Conservation (phyloP, 35 echinoderm and acorn worm genomes). For the Eucidaris tribuloides region DNA sequence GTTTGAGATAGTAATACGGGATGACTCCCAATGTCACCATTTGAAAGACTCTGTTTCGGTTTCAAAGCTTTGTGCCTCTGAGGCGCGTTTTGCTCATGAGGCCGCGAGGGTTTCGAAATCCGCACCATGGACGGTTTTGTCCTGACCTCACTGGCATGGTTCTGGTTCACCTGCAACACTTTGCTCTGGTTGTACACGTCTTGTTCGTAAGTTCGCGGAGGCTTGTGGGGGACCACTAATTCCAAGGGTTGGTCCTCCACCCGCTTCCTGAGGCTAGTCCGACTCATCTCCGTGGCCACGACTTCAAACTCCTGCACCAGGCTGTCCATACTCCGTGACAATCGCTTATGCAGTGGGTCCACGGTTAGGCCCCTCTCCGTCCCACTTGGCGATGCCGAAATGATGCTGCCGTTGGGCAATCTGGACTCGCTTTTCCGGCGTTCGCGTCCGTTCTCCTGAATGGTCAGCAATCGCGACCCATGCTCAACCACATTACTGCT, state of each 20-base stretch:
- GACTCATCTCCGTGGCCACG: neutral
- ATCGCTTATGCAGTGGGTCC: neutral
- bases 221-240: neutral
- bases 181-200: slow-evolving; percentile 16
- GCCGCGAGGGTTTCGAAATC: neutral
- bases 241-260: neutral
- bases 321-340: slow-evolving; percentile 25
- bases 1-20: too few relatives aligned
- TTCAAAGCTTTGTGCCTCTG: neutral
- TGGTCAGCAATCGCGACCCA: neutral
- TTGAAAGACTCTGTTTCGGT: neutral
- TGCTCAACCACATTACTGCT: neutral
- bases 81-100: neutral
- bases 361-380: neutral
- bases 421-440: neutral
- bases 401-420: neutral
- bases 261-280: neutral
- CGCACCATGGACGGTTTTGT: neutral
- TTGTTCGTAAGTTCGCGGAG: neutral
- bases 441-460: neutral
- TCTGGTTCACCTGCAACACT: neutral
- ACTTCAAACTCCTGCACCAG: slow-evolving; percentile 2
- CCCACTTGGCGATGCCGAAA: neutral
- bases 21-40: too few relatives aligned
- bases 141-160: neutral